phyloP scores from a whole-genome alignment of 2,888 invertebrate species.

The Sericinus montela region DNA sequence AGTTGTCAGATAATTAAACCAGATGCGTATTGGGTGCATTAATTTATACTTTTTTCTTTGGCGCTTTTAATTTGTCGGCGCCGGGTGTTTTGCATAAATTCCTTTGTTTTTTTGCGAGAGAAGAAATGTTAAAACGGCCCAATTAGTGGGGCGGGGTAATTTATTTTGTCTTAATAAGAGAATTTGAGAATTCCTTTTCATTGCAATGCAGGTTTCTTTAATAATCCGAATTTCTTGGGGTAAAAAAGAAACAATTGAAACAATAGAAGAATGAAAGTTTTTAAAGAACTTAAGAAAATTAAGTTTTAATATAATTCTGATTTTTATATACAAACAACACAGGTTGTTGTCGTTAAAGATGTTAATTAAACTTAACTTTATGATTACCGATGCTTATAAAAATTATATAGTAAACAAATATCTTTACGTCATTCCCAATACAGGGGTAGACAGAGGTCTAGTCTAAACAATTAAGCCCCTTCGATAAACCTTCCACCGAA shows the following conservation, averaged over 20 bases:
- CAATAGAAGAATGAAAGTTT: too few species aligned
- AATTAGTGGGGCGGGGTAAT: conserved; percentile 68
- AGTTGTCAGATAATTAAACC: conserved; percentile 62
- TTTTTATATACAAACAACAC: too few species aligned
- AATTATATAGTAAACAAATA: too few species aligned
- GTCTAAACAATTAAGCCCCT: too few species aligned
- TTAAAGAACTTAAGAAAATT: too few species aligned
- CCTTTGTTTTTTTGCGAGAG: conserved; percentile 46
- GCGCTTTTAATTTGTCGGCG: conserved; percentile 72
- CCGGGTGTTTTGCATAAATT: conserved; percentile 74
- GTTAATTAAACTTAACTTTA: too few species aligned
- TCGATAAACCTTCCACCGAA: too few species aligned
- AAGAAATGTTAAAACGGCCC: conserved; percentile 54
- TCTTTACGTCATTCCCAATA: too few species aligned
- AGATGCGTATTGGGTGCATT: conserved; percentile 69
- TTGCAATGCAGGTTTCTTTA: conserved; percentile 21
- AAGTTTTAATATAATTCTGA: too few species aligned
- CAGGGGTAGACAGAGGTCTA: too few species aligned
- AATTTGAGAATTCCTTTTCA: conserved; percentile 37
- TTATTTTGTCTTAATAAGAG: conserved; percentile 67
- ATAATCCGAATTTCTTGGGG: conserved; percentile 1
- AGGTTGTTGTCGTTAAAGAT: too few species aligned
- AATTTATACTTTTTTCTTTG: conserved; percentile 64
- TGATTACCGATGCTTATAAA: too few species aligned
- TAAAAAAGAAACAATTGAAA: neutral